Evolutionary conservation across 2,113 vertebrate species (phyloP).

Genomic region (Oplegnathus fasciatus): DNA sequence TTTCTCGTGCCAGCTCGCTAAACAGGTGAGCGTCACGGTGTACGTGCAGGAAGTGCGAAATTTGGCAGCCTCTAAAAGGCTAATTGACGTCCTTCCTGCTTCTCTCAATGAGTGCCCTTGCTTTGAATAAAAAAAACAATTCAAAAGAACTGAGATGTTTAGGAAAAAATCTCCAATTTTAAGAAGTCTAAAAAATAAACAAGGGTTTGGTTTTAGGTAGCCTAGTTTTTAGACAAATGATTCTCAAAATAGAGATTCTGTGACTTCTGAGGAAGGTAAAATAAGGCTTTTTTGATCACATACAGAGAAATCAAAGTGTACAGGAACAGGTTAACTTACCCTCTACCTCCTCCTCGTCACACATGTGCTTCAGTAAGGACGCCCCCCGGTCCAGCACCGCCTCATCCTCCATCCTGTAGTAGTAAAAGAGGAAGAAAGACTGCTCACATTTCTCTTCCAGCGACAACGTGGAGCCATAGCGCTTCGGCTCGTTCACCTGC

Average conservation of each 20-base stretch:
- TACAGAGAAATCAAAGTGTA: background rate
- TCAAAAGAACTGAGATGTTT: background rate
- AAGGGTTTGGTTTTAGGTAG: too few relatives aligned
- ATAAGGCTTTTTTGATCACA: background rate
- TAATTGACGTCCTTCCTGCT: background rate
- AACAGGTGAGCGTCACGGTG: constrained; percentile 33
- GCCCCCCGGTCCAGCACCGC: constrained; percentile 98
- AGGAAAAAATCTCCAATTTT: too few relatives aligned
- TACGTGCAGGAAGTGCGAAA: constrained; percentile 41
- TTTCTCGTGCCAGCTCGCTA: constrained; percentile 33
- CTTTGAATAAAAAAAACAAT: background rate
- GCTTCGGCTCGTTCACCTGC: constrained; percentile 89
- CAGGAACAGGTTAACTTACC: constrained; percentile 85
- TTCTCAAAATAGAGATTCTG: too few relatives aligned
- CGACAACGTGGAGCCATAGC: constrained; percentile 87
- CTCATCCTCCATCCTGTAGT: constrained; percentile 99
- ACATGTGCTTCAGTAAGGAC: constrained; percentile 95
- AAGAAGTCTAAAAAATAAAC: too few relatives aligned
- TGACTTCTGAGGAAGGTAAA: background rate
- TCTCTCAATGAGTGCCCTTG: background rate
- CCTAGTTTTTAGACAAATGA: too few relatives aligned
- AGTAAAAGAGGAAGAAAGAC: constrained; percentile 99
- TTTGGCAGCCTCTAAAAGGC: constrained; percentile 8
- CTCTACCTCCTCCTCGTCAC: constrained; percentile 97
- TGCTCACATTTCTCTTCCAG: constrained; percentile 96